Evolutionary conservation across 2,113 vertebrate genomes (phyloP).

Genomic region (Alouatta palliata): DNA sequence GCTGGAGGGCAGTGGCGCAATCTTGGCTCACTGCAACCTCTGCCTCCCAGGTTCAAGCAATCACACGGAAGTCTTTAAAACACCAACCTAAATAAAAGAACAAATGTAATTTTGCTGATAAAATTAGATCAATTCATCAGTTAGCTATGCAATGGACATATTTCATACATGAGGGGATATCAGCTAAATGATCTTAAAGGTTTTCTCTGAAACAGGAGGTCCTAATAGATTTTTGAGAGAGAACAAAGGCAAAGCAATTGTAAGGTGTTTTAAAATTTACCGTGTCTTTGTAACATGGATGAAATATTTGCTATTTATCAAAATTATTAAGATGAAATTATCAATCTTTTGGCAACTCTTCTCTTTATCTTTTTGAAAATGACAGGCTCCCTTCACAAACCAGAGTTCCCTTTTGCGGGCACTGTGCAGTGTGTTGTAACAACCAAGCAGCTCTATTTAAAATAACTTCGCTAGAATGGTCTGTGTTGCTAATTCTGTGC

Average conservation of each 20-base stretch:
- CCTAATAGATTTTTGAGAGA: conserved; percentile 75
- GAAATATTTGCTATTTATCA: conserved; percentile 84
- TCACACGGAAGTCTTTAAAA: conserved; percentile 76
- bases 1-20: too few species aligned
- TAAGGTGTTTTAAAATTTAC: conserved; percentile 82
- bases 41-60: too few species aligned
- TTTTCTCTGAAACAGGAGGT: conserved; percentile 79
- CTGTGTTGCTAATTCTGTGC: neutral
- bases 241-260: conserved; percentile 78
- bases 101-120: conserved; percentile 83
- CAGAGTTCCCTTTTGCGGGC: conserved; percentile 86
- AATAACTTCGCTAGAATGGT: conserved; percentile 63
- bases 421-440: conserved; percentile 85
- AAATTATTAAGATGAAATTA: conserved; percentile 91
- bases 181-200: conserved; percentile 78
- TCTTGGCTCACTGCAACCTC: too few species aligned
- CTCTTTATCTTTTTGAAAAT: conserved; percentile 90
- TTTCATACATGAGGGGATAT: conserved; percentile 73
- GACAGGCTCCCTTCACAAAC: conserved; percentile 84
- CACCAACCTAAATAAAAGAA: conserved; percentile 74
- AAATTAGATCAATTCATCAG: conserved; percentile 84
- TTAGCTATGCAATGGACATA: conserved; percentile 69
- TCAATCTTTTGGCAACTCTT: conserved; percentile 89
- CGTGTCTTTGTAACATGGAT: conserved; percentile 73
- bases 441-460: conserved; percentile 76